Evolutionary conservation across 2,888 invertebrate species (phyloP).

Genomic region (Cephus nigrinus): DNA sequence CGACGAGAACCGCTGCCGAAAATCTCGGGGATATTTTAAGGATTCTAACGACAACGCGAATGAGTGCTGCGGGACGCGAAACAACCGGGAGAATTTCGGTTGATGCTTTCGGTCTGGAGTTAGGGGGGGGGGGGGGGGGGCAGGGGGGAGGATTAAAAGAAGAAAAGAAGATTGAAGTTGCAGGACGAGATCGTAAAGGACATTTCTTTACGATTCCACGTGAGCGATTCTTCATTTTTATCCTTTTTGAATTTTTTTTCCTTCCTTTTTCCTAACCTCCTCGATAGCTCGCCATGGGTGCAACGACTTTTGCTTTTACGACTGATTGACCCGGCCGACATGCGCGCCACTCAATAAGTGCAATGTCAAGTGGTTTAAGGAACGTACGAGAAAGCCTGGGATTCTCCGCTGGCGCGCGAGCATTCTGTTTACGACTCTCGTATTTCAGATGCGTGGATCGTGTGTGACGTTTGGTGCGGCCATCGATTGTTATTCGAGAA

Average conservation of each 20-base stretch:
- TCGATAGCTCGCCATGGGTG: neutral
- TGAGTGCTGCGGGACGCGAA: neutral
- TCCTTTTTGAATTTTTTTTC: neutral
- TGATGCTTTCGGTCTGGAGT: neutral
- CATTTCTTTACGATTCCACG: neutral
- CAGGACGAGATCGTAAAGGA: neutral
- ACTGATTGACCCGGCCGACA: conserved; percentile 4
- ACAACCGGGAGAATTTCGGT: neutral
- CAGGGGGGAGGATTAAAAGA: neutral
- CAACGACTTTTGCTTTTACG: conserved; percentile 3
- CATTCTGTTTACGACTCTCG: neutral
- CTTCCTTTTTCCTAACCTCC: neutral
- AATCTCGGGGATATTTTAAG: neutral
- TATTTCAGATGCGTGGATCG: conserved; percentile 1
- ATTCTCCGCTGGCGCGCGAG: neutral
- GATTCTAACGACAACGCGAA: neutral
- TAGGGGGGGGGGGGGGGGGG: accelerated
- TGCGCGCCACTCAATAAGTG: neutral
- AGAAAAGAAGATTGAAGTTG: neutral
- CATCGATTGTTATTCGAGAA: neutral
- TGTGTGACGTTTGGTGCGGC: neutral
- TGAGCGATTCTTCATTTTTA: neutral
- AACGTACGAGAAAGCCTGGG: neutral
- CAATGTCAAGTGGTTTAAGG: conserved; percentile 1
- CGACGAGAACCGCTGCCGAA: neutral